Evolutionary conservation across 2,888 invertebrate species (phyloP).

Genomic region (Emmelina monodactyla): DNA sequence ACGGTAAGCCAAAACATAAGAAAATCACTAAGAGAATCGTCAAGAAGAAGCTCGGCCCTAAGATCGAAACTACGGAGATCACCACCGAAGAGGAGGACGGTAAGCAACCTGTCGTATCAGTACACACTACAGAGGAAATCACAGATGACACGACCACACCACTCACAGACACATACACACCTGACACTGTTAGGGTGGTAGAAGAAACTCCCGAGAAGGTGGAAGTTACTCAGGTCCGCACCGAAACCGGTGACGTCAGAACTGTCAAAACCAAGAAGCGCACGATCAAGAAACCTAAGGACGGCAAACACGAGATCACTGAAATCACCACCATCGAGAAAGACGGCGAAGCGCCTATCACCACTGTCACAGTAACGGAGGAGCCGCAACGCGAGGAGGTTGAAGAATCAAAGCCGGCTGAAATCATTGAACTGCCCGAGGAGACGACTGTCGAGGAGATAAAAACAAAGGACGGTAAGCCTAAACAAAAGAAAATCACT

Average conservation of each 20-base stretch:
- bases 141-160: background rate
- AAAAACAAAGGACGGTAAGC: background rate
- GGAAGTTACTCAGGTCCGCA: background rate
- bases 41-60: background rate
- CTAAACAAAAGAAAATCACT: background rate
- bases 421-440: constrained; percentile 24
- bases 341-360: background rate
- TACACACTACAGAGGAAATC: background rate
- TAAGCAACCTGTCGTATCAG: background rate
- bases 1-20: constrained; percentile 12
- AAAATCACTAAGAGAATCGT: background rate
- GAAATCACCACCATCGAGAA: background rate
- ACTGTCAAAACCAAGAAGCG: background rate
- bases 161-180: background rate
- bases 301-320: background rate
- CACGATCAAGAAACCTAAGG: background rate
- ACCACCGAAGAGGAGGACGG: background rate
- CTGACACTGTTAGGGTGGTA: background rate
- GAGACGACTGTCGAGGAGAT: constrained; percentile 18
- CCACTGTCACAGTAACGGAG: constrained; percentile 12
- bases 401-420: constrained; percentile 20
- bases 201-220: background rate
- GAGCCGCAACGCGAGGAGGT: constrained; percentile 3
- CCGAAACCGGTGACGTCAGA: background rate
- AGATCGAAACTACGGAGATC: background rate